phyloP scores from a whole-genome alignment of 2,888 invertebrate genomes.

The Drosophila affinis region DNA sequence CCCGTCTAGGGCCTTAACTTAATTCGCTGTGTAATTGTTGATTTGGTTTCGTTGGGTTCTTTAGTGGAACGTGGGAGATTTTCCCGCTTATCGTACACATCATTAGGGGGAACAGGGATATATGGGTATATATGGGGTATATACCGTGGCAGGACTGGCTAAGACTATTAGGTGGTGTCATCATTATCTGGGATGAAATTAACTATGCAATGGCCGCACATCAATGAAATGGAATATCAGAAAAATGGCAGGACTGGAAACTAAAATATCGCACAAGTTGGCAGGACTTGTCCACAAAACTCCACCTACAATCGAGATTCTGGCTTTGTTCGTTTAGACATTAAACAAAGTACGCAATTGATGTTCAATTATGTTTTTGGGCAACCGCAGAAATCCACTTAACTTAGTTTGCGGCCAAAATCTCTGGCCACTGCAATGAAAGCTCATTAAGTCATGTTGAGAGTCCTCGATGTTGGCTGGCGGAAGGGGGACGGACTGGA shows the following conservation, averaged over 20 bases:
- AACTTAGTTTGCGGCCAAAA: conserved; percentile 41
- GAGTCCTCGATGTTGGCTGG: conserved; percentile 23
- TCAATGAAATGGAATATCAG: too few species aligned
- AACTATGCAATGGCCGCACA: too few species aligned
- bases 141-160: neutral
- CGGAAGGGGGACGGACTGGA: conserved; percentile 10
- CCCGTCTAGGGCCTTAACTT: conserved; percentile 24
- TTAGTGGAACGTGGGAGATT: conserved; percentile 78
- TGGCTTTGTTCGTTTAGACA: neutral
- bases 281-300: neutral
- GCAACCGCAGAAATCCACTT: conserved; percentile 38
- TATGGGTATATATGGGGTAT: neutral
- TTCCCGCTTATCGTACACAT: conserved; percentile 28
- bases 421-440: conserved; percentile 45
- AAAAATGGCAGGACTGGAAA: too few species aligned
- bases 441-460: conserved; percentile 64
- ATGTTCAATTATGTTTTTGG: conserved; percentile 60
- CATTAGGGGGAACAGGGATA: neutral
- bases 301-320: neutral
- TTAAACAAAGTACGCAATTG: conserved; percentile 52
- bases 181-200: conserved; percentile 1
- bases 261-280: neutral
- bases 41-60: conserved; percentile 59
- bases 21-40: conserved; percentile 63
- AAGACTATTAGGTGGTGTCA: neutral